Evolutionary conservation across 1,140 invertebrate species (phyloP).

Genomic region (Drosophila sp.): DNA sequence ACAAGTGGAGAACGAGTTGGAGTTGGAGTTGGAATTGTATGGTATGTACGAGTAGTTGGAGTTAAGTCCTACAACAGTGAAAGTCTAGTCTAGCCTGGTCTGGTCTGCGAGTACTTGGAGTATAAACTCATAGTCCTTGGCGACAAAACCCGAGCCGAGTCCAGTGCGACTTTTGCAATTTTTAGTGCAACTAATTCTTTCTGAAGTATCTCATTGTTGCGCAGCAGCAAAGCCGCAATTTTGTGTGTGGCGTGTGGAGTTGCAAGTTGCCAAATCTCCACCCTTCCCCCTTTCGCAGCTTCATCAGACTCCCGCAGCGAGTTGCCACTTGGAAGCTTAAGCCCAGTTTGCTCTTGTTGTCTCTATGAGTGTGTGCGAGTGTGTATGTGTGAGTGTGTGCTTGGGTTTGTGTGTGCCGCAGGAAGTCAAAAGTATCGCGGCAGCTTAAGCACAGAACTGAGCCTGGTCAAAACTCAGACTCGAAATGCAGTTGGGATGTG

Average conservation of each 20-base stretch:
- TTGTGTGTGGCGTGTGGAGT: slow-evolving; percentile 65
- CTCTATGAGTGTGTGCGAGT: slow-evolving; percentile 6
- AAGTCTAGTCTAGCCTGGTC: slow-evolving; percentile 54
- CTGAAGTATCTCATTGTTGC: slow-evolving; percentile 83
- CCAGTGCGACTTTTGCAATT: slow-evolving; percentile 74
- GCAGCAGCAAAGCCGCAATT: slow-evolving; percentile 79
- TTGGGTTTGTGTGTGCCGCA: slow-evolving; percentile 57
- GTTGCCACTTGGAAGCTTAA: slow-evolving; percentile 62
- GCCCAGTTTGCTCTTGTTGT: slow-evolving; percentile 37
- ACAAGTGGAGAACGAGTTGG: background rate
- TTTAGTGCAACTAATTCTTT: slow-evolving; percentile 83
- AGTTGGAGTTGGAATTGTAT: background rate
- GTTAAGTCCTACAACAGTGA: slow-evolving; percentile 44
- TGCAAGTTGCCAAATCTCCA: background rate
- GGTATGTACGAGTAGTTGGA: no score
- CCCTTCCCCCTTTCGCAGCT: background rate
- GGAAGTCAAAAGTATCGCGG: slow-evolving; percentile 81
- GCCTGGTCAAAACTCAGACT: slow-evolving; percentile 24
- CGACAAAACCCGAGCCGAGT: slow-evolving; percentile 16
- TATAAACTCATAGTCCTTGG: slow-evolving; percentile 2
- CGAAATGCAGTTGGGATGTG: slow-evolving; percentile 2
- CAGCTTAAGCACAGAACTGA: slow-evolving; percentile 65
- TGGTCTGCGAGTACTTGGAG: slow-evolving; percentile 8
- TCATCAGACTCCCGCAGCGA: slow-evolving; percentile 30
- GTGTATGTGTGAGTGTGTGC: slow-evolving; percentile 12